Conservation (phyloP, 1,140 invertebrate species). For the Leguminivora glycinivorella region DNA sequence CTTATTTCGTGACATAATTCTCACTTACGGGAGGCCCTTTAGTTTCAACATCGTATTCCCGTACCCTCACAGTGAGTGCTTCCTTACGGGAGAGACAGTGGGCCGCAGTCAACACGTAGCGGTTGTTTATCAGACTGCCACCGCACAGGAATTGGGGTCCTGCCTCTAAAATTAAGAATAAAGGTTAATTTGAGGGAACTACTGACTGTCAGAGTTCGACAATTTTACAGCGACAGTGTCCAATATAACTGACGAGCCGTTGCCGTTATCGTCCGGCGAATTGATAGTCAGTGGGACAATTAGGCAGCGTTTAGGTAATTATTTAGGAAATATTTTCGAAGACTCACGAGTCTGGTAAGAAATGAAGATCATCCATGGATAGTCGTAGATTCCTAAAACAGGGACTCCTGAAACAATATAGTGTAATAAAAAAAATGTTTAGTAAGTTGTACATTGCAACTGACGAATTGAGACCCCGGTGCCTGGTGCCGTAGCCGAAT, state of each 20-base stretch:
- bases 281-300: too few relatives aligned
- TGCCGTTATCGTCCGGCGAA: too few relatives aligned
- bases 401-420: not conserved
- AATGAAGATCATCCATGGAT: conserved; percentile 2
- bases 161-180: not conserved
- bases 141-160: not conserved
- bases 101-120: conserved; percentile 10
- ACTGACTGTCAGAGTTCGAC: too few relatives aligned
- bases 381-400: not conserved
- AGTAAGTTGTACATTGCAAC: too few relatives aligned
- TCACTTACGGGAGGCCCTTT: not conserved
- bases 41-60: not conserved
- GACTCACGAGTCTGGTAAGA: conserved; percentile 1
- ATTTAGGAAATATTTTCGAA: not conserved
- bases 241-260: too few relatives aligned
- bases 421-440: too few relatives aligned
- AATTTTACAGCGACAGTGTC: too few relatives aligned
- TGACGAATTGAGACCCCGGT: too few relatives aligned
- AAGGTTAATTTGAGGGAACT: too few relatives aligned
- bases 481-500: too few relatives aligned
- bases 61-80: not conserved
- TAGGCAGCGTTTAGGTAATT: too few relatives aligned
- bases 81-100: not conserved
- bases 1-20: too few relatives aligned
- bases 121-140: conserved; percentile 1